These are phyloP conservation scores for Anthoscopus minutus DNA, from an alignment of 2,113 vertebrate species.

Conservation along the genomic window DNA sequence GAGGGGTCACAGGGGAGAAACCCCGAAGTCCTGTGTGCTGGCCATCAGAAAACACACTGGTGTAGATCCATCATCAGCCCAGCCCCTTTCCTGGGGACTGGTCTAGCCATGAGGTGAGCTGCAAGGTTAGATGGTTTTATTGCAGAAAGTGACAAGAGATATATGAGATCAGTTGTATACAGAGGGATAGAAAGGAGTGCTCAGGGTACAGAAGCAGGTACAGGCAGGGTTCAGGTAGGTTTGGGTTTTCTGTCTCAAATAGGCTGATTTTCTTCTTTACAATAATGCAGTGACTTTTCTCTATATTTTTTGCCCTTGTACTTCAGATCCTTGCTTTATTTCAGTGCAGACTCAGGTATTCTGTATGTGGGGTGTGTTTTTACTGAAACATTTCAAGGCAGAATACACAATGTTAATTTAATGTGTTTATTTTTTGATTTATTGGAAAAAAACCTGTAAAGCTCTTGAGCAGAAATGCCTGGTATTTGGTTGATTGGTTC, in stretches of 20 bases:
- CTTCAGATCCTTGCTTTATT: background rate
- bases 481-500: background rate
- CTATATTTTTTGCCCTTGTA: rapidly evolving
- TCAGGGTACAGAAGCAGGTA: background rate
- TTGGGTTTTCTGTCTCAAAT: background rate
- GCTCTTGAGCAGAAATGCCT: background rate
- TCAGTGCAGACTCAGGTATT: background rate
- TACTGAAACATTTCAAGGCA: background rate
- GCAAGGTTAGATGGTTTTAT: background rate
- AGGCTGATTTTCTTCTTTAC: background rate
- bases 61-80: background rate
- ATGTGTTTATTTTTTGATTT: background rate
- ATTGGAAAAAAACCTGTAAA: background rate
- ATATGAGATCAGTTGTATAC: background rate
- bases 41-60: background rate
- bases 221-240: background rate
- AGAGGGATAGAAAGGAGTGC: background rate
- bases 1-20: background rate
- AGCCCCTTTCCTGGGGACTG: background rate
- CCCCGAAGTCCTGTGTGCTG: background rate
- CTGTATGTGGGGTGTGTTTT: background rate
- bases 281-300: background rate
- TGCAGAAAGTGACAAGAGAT: background rate
- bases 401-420: background rate
- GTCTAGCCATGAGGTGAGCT: background rate